Conservation (phyloP, 2,888 invertebrate genomes). For the Nomada lathburiana region DNA sequence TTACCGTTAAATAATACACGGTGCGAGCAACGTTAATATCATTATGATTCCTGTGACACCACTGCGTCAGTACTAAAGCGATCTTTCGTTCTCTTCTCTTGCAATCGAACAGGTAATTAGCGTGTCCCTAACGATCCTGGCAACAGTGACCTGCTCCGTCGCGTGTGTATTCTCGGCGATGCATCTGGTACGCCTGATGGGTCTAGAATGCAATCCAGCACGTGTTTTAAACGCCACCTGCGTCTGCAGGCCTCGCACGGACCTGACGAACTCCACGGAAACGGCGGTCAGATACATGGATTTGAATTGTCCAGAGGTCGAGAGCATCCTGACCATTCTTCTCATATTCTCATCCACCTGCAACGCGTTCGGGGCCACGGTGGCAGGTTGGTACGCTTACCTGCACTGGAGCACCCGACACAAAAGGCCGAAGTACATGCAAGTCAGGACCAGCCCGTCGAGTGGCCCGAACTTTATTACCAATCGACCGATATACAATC, state of each 20-base stretch:
- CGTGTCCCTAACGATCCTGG: constrained; percentile 70
- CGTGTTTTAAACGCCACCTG: constrained; percentile 77
- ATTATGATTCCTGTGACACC: too few species aligned
- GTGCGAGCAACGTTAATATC: too few species aligned
- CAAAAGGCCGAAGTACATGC: constrained; percentile 76
- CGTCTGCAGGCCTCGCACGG: constrained; percentile 74
- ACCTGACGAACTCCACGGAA: constrained; percentile 59
- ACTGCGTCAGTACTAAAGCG: too few species aligned
- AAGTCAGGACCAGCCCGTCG: constrained; percentile 73
- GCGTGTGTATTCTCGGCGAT: constrained; percentile 76
- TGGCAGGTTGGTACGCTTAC: constrained; percentile 79
- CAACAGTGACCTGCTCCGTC: constrained; percentile 73
- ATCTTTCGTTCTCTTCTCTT: neutral
- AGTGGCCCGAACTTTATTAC: constrained; percentile 39
- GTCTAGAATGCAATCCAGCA: constrained; percentile 78
- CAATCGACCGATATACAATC: constrained; percentile 60
- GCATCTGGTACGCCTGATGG: constrained; percentile 76
- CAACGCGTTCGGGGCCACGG: constrained; percentile 75
- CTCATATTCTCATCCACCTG: constrained; percentile 78
- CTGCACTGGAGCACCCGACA: constrained; percentile 78
- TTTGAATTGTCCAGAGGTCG: constrained; percentile 80
- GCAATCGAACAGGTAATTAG: constrained; percentile 71
- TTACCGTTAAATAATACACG: too few species aligned
- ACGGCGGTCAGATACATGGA: constrained; percentile 75
- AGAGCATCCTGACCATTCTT: constrained; percentile 77